phyloP scores from a whole-genome alignment of 2,797 vertebrate genomes.

The Silurus aristotelis region DNA sequence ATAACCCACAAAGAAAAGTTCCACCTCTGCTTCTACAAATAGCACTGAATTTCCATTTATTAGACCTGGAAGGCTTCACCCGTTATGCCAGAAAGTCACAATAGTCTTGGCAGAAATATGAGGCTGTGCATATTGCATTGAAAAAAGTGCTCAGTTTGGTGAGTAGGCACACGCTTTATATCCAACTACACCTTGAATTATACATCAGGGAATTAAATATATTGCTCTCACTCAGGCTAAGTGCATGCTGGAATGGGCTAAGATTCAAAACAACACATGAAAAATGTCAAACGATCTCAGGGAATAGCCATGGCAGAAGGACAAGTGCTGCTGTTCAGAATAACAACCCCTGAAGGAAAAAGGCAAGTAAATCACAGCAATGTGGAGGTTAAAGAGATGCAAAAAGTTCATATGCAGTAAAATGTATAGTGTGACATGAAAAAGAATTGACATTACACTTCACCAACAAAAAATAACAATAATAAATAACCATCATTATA shows the following conservation, averaged over 20 bases:
- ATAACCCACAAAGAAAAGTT: conserved; percentile 32
- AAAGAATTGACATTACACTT: background rate
- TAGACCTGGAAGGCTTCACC: conserved; percentile 26
- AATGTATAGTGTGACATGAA: background rate
- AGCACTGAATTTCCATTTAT: conserved; percentile 36
- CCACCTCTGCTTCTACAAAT: conserved; percentile 15
- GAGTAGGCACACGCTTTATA: conserved; percentile 33
- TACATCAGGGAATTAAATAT: conserved; percentile 40
- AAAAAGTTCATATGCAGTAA: background rate
- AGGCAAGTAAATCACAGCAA: background rate
- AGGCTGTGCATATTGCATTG: conserved; percentile 27
- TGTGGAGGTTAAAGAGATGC: conserved; percentile 11
- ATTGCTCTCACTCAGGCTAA: conserved; percentile 38
- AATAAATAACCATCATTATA: no score
- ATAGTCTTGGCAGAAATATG: conserved; percentile 40
- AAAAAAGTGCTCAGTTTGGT: conserved; percentile 20
- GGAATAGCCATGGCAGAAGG: conserved; percentile 23
- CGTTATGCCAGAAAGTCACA: conserved; percentile 20
- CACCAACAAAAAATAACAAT: background rate
- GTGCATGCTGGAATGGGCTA: conserved; percentile 18
- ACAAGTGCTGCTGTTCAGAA: conserved; percentile 25
- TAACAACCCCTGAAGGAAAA: background rate
- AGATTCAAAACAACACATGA: conserved; percentile 19
- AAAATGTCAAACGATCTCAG: conserved; percentile 36
- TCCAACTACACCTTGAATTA: conserved; percentile 46